phyloP scores from a whole-genome alignment of 2,888 invertebrate species.

The Acleris holmiana region DNA sequence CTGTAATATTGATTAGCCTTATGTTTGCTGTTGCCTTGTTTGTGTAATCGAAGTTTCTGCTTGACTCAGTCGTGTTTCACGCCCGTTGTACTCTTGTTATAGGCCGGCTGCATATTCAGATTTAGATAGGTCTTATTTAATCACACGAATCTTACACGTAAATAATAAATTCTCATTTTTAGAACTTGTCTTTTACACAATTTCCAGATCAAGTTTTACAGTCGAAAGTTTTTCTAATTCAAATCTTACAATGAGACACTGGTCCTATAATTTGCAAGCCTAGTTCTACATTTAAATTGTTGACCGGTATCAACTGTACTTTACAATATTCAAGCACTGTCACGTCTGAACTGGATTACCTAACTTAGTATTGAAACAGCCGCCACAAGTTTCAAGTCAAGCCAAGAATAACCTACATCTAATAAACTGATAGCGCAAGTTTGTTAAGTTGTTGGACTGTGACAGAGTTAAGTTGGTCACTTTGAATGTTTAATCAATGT shows the following conservation, averaged over 20 bases:
- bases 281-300: neutral
- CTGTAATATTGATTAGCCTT: slow-evolving; percentile 35
- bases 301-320: neutral
- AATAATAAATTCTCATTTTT: too few species aligned
- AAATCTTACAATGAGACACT: too few species aligned
- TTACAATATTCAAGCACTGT: slow-evolving; percentile 1
- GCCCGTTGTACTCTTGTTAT: slow-evolving; percentile 1
- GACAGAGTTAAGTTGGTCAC: slow-evolving; percentile 16
- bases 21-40: slow-evolving; percentile 42
- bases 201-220: too few species aligned
- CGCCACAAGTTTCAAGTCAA: slow-evolving; percentile 12
- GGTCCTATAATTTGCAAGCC: neutral
- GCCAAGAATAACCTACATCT: slow-evolving; percentile 27
- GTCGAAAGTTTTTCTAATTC: too few species aligned
- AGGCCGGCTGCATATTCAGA: neutral
- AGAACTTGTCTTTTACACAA: too few species aligned
- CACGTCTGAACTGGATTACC: slow-evolving; percentile 3
- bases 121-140: too few species aligned
- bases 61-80: slow-evolving; percentile 15
- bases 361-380: slow-evolving; percentile 8
- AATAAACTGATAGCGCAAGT: slow-evolving; percentile 20
- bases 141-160: too few species aligned
- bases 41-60: slow-evolving; percentile 32
- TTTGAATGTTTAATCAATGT: slow-evolving; percentile 10
- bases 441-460: slow-evolving; percentile 5